Base-by-base conservation (phyloP, 2,797 vertebrate genomes). In the Delichon dasypus region DNA sequence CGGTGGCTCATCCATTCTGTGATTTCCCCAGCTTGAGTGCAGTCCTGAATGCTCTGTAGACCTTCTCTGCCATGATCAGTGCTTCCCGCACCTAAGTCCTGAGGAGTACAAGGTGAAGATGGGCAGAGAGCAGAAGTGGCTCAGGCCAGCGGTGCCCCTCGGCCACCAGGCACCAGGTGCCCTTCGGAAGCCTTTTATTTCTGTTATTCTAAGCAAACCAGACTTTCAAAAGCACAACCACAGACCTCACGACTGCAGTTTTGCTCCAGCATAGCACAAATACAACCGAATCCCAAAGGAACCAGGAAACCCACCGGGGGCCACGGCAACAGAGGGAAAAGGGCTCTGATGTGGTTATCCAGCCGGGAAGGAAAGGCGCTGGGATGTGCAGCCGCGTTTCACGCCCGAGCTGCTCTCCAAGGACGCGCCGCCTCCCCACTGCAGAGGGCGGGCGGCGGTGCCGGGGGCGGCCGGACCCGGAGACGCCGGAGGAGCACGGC, bases 361-460 rank as follows among this genome's bases (percentile, higher is more conserved):
- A 42, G 65, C 19, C 44, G 58, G 65, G 57, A 16, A 34, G 32
- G 40, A 9, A 27, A 75, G 42, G 32, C 32, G 30, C 82, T 38
- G 57, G 38, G 55, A 45, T 90, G 57, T 20, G 74, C 78, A 18
- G 71, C 55, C 72, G 84, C 86, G 47, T 78, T 90, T 95, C 87
- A 90, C 74, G 71, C 89, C 87, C 81, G 58, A 84, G 71, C 81
- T 90, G 36, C 60, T 60, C 81, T 55, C 23, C 88, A 93, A 90
- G 93, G 84, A 93, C 87, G 67, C 14, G 47, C 73, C 84, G 77
- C 87, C 86, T 66, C 75, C 73, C 48, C 79, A 53, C 70, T 53
- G 91, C 91, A 68, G 91, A 61, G 83, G 79, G 67, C 85, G 55
- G 57, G 50, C 75, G 17, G 88, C 45, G 34, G 53, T 38, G 66